Percentiles rank a stretch among this genome's conserved stretches.
These are phyloP conservation scores for Paracanthobrama guichenoti DNA, from an alignment of 2,113 vertebrate genomes.

Conservation along the genomic window DNA sequence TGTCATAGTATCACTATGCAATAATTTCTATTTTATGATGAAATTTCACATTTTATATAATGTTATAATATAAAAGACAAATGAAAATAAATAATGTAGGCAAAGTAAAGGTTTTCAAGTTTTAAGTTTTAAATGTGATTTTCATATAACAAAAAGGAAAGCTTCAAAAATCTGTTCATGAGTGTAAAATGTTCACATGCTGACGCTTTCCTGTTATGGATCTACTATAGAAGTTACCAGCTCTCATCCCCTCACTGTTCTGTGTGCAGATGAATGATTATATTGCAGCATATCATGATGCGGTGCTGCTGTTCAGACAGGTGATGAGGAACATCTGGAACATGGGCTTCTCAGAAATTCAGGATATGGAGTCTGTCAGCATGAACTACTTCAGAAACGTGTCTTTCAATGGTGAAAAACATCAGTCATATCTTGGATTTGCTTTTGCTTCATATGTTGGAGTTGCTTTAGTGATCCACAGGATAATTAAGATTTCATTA, in stretches of 20 bases:
- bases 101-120: too few relatives aligned
- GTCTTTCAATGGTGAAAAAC: slow-evolving; percentile 81
- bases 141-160: too few relatives aligned
- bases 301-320: slow-evolving; percentile 82
- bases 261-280: slow-evolving; percentile 81
- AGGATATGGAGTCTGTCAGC: slow-evolving; percentile 58
- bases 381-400: slow-evolving; percentile 78
- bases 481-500: background rate
- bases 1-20: background rate
- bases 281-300: slow-evolving; percentile 84
- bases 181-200: background rate
- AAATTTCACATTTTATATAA: background rate
- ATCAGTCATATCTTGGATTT: background rate
- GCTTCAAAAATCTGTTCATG: background rate
- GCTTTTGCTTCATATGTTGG: background rate
- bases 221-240: background rate
- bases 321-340: slow-evolving; percentile 76
- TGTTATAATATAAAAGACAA: background rate
- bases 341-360: background rate
- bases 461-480: background rate
- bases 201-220: background rate
- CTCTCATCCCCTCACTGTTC: background rate
- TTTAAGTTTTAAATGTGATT: too few relatives aligned
- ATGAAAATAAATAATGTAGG: too few relatives aligned
- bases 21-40: background rate